These are phyloP conservation scores for Kryphioiulus occultus DNA, from an alignment of 2,888 invertebrate genomes.

Conservation along the genomic window DNA sequence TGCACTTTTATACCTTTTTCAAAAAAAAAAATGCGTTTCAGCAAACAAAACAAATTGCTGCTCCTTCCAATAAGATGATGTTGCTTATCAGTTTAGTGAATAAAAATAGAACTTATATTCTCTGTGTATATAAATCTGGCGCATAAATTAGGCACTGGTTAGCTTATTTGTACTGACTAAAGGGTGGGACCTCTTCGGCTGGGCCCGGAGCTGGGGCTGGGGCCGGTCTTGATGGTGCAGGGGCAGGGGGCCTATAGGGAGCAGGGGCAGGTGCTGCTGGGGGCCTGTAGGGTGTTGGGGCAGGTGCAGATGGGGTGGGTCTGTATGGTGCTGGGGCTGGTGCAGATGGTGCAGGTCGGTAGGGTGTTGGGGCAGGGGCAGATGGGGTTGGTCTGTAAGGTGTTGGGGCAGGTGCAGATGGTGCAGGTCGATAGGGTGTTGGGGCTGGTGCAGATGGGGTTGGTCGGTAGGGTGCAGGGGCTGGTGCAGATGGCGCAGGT, in stretches of 20 bases:
- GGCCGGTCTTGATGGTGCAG: neutral
- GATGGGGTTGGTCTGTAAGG: conserved; percentile 44
- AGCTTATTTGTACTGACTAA: conserved; percentile 51
- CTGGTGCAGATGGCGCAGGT: conserved; percentile 48
- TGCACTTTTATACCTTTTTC: neutral
- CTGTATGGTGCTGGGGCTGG: conserved; percentile 44
- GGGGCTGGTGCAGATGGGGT: conserved; percentile 44
- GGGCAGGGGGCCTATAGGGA: neutral
- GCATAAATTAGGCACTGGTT: conserved; percentile 36
- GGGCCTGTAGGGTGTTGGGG: conserved; percentile 45
- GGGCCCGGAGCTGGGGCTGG: conserved; percentile 50
- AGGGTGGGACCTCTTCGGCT: conserved; percentile 47
- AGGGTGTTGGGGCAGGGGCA: conserved; percentile 2
- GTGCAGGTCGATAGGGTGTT: neutral
- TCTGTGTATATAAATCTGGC: conserved; percentile 18
- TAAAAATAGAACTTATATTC: neutral
- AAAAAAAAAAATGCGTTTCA: neutral
- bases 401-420: conserved; percentile 41
- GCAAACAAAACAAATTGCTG: neutral
- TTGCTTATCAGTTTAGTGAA: conserved; percentile 1
- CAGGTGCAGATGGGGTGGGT: conserved; percentile 44
- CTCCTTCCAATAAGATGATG: neutral
- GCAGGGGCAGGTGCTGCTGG: conserved; percentile 44
- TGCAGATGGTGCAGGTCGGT: conserved; percentile 9
- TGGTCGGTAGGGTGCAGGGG: conserved; percentile 46